A percentile compares a stretch with the other conserved stretches of the same genome.
Evolutionary conservation across 2,113 vertebrate genomes (phyloP).

Genomic region (Callaeas wilsoni): DNA sequence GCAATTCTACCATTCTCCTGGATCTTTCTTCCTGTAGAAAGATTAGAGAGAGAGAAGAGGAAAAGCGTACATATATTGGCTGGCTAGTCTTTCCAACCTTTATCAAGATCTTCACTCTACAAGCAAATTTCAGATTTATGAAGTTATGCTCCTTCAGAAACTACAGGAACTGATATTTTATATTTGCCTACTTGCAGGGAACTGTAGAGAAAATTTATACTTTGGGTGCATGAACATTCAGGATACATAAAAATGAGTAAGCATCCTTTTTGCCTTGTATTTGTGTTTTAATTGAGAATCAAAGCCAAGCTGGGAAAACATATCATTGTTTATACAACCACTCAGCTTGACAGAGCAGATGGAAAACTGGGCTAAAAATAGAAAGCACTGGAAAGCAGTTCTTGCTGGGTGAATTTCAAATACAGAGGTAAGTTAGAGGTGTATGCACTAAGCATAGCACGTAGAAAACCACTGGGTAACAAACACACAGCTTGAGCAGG

Average conservation of each 20-base stretch:
- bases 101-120: neutral
- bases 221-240: neutral
- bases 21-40: neutral
- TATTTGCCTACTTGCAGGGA: neutral
- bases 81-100: neutral
- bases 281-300: constrained; percentile 31
- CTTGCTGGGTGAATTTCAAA: constrained; percentile 1
- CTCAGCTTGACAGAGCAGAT: constrained; percentile 26
- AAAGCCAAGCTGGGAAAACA: constrained; percentile 18
- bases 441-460: neutral
- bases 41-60: accelerated
- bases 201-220: constrained; percentile 3
- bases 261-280: neutral
- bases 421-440: neutral
- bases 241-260: constrained; percentile 36
- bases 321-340: constrained; percentile 21
- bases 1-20: neutral
- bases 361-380: constrained; percentile 27
- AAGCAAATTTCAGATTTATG: constrained; percentile 2
- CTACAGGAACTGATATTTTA: neutral
- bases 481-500: neutral
- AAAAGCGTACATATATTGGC: neutral
- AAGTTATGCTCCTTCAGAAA: neutral
- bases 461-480: neutral
- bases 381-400: neutral